Base-by-base conservation (phyloP, 30 jellyfish, hydroid and myxozoan species). In the Hydractinia symbiolongicarpus region DNA sequence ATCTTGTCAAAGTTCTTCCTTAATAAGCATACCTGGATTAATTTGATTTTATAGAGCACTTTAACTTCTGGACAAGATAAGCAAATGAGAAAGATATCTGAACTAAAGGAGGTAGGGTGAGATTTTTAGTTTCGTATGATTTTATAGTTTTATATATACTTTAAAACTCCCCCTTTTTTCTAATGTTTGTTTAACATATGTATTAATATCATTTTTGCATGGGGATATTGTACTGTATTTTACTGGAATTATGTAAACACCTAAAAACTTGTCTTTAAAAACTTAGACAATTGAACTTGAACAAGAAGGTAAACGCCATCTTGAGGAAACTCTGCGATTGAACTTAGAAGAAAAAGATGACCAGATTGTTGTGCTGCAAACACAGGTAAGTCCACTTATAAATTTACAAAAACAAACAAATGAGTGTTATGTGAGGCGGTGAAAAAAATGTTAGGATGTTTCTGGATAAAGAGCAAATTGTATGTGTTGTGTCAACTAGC, bases 241-340 rank as follows among this genome's bases (percentile, higher is more conserved):
- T 60, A 60, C 17, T 30, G 44, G 2, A 30, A 30, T 30, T 30
- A 30, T 30, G 44, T 30, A 30, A 30, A 30, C 44, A 30, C 44
- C 2, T 30, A 30, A 30, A 30, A 30, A 30, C 44, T 30, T 30
- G 44, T 30, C 44, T 4, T 1, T 76, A 14, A 55, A 54, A 77
- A 8, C 57, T 15, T 15, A 91, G 96, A 93, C 96, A 16, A 81
- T 93, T 17, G 96, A 93, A 13, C 83, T 93, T 4, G 98, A 93
- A 55, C 94, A 93, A 73, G 92, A 86, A 75, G 98, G 96, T 7
- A 93, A 93, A 74, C 88, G 96, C 5, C 98, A 93, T 69, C 73
- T 93, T 86, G 98, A 93, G 66, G 98, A 93, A 76, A 73, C 95
- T 14, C 82, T 93, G 81, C 86, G 96, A 13, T 17, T 93, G 67